Percentiles rank a stretch among this genome's conserved stretches.
Evolutionary conservation across 2,113 vertebrate genomes (phyloP).

Genomic region (Clinocottus analis): DNA sequence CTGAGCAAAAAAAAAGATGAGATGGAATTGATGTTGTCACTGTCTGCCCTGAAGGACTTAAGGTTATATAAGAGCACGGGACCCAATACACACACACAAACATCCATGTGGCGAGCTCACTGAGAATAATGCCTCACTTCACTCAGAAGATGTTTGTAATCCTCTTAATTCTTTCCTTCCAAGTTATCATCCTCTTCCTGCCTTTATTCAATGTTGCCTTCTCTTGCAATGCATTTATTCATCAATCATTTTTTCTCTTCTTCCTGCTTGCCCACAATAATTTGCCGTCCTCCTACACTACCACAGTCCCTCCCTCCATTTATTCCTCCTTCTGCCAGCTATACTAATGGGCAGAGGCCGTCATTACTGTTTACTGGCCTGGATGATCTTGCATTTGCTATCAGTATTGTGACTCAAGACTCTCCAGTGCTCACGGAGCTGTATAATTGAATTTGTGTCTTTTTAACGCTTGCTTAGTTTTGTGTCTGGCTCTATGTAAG

Average conservation of each 20-base stretch:
- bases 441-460: conserved; percentile 42
- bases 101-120: conserved; percentile 26
- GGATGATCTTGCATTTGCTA: conserved; percentile 42
- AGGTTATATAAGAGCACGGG: conserved; percentile 69
- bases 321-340: conserved; percentile 23
- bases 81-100: conserved; percentile 45
- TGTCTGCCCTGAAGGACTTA: conserved; percentile 47
- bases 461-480: conserved; percentile 31
- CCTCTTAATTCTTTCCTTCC: neutral
- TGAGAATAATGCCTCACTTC: conserved; percentile 14
- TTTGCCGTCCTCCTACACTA: conserved; percentile 15
- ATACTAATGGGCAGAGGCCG: conserved; percentile 52
- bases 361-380: conserved; percentile 47
- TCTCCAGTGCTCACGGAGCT: conserved; percentile 43
- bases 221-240: conserved; percentile 15
- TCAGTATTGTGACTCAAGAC: conserved; percentile 41
- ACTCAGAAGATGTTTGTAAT: conserved; percentile 18
- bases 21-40: conserved; percentile 71
- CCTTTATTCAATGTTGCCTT: neutral
- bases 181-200: neutral
- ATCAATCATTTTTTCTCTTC: neutral
- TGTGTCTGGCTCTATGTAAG: conserved; percentile 18
- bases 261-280: conserved; percentile 18
- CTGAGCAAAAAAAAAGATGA: conserved; percentile 13
- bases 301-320: conserved; percentile 11